A percentile compares a stretch with the other conserved stretches of the same genome.
Evolutionary conservation across 2,797 vertebrate species (phyloP).

Genomic region (Catamblyrhynchus diadema): DNA sequence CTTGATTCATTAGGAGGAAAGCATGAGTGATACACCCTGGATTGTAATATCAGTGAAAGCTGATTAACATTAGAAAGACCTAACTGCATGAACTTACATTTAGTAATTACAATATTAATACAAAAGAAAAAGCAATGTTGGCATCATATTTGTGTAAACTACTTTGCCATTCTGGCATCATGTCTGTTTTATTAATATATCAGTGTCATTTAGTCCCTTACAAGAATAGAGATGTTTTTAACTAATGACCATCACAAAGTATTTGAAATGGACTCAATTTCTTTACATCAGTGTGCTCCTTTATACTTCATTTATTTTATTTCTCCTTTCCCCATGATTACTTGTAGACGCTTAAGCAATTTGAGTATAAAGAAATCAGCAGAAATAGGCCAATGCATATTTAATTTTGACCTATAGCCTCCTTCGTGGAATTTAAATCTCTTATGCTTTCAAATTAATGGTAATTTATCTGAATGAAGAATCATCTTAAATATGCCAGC

Average conservation of each 20-base stretch:
- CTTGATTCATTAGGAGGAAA: not conserved
- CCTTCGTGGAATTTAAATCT: conserved; percentile 30
- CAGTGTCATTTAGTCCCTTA: not conserved
- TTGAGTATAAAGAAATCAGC: conserved; percentile 25
- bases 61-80: not conserved
- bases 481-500: not conserved
- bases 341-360: not conserved
- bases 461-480: conserved; percentile 30
- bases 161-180: not conserved
- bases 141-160: not conserved
- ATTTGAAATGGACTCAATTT: not conserved
- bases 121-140: not conserved
- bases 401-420: conserved; percentile 50
- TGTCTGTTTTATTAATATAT: not conserved
- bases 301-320: conserved; percentile 20
- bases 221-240: not conserved
- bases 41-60: not conserved
- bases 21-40: not conserved
- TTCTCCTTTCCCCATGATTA: not conserved
- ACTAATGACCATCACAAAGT: not conserved
- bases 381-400: conserved; percentile 33
- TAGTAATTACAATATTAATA: not conserved
- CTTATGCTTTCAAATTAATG: conserved; percentile 49
- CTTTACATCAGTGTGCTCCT: not conserved
- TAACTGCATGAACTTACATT: not conserved